Conservation (phyloP, 23 tunicate genomes). For the Oikopleura albicans region DNA sequence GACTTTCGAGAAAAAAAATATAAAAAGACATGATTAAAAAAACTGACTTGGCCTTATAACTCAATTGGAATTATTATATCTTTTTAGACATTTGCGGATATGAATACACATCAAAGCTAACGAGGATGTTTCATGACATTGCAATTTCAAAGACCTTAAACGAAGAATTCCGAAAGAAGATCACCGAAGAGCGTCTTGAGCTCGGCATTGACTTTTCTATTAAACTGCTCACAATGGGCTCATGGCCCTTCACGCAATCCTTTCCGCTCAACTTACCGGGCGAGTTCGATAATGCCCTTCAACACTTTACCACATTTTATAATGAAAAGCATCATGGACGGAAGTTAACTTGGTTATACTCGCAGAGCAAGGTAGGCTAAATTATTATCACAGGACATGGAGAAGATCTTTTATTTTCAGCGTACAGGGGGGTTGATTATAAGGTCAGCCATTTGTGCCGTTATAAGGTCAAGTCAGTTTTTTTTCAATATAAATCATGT, state of each 20-base stretch:
- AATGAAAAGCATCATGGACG: neutral
- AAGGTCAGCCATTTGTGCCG: no score
- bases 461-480: no score
- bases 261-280: constrained; percentile 28
- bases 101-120: constrained; percentile 92
- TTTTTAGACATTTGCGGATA: constrained; percentile 40
- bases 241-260: constrained; percentile 90
- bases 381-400: no score
- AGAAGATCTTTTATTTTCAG: no score
- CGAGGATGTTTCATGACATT: constrained; percentile 84
- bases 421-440: no score
- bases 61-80: no score
- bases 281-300: neutral
- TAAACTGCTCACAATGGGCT: constrained; percentile 67
- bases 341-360: neutral
- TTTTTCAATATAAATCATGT: no score
- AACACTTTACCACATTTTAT: neutral
- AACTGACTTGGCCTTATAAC: no score
- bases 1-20: no score
- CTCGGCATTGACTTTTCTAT: constrained; percentile 60
- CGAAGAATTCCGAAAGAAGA: constrained; percentile 38
- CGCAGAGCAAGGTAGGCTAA: neutral
- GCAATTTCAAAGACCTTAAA: constrained; percentile 62
- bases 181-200: neutral
- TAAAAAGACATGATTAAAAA: no score